Evolutionary conservation across 64 coral and sea anemone species (phyloP), one percentile per base, ranked within the genome.

Genomic region (Actinia tenebrosa): DNA sequence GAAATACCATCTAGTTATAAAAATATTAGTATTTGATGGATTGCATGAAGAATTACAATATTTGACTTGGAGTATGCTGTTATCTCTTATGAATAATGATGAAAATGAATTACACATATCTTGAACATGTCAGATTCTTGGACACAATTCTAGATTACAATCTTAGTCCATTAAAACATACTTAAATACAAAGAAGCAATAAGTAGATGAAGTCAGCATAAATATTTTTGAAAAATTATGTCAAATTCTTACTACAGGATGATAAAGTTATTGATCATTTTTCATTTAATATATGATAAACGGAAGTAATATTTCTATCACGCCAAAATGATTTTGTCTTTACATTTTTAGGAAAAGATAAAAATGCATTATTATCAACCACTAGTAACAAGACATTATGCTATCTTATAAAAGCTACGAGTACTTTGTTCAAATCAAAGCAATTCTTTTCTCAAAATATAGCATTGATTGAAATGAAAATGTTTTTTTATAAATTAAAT

Each of bases 141-240:
- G 69, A 75, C 27, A 42, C 69, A 10, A 75, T 75, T 30, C 69
- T 75, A 27, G 69, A 75, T 75, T 42, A 75, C 25, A 75, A 75
- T 75, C 69, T 75, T 30, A 75, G 25, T 75, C 69, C 69, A 75
- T 75, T 75, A 75, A 75, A 75, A 30, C 69, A 42, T 75, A 75
- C 26, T 30, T 37, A 27, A 15, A 75, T 50, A 50, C 43, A 7
- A 37, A 42, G 15, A 7, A 75, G 13, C 14, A 13, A 30, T 7
- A 16, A 66, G 17, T 75, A 30, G 26, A 3, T 8, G 5, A 75
- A 30, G 1, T 75, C 26, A 27, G 69, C 42, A 2, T 58, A 14
- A 58, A 58, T 58, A 58, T 58, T 58, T 58, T 16, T 58, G 10
- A 14, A 58, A 58, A 11, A 58, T 14, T 58, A 16, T 50, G 56